These are phyloP conservation scores for Halcyon malimbica DNA, from an alignment of 2,113 vertebrate genomes.

Conservation along the genomic window DNA sequence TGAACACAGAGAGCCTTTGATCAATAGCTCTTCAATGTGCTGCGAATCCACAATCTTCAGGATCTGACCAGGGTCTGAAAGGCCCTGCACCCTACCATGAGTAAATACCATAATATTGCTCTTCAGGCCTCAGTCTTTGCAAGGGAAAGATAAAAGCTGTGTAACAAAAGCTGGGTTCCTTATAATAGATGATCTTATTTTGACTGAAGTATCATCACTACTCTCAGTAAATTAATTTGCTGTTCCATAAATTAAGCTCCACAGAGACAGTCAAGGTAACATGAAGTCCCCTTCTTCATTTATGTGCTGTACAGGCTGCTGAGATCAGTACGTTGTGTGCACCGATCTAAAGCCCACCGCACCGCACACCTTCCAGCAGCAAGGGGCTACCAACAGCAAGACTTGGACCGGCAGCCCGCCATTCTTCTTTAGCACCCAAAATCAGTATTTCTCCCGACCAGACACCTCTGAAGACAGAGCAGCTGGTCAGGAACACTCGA, in stretches of 20 bases:
- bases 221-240: conserved; percentile 14
- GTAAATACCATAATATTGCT: conserved; percentile 23
- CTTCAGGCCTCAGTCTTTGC: neutral
- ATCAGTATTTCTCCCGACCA: neutral
- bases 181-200: conserved; percentile 12
- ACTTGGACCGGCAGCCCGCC: neutral
- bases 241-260: conserved; percentile 39
- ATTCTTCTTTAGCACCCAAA: neutral
- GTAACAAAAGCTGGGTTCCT: conserved; percentile 30
- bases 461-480: neutral
- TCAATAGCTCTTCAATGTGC: conserved; percentile 3
- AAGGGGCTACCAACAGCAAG: neutral
- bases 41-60: neutral
- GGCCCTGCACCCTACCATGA: neutral
- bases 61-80: neutral
- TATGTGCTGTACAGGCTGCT: neutral
- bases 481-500: neutral
- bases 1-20: conserved; percentile 37
- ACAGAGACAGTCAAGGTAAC: neutral
- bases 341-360: neutral
- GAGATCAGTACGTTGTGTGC: neutral
- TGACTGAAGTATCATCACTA: conserved; percentile 16
- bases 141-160: conserved; percentile 38
- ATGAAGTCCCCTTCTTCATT: neutral
- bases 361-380: neutral